Base-by-base conservation (phyloP, 2,888 invertebrate genomes). In the Acanthosepion pharaonis region DNA sequence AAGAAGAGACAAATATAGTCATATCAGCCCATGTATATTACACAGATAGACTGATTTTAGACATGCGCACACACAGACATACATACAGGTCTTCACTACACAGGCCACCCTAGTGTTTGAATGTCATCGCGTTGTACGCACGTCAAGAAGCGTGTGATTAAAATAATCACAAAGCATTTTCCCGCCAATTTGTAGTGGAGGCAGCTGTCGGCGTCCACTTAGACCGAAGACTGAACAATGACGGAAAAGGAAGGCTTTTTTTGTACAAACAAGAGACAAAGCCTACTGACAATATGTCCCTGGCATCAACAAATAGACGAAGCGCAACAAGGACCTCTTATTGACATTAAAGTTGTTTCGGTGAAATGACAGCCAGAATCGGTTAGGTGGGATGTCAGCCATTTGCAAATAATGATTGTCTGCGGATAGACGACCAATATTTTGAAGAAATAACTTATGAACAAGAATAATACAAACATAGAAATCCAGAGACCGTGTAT, bases 91-190 rank as follows among this genome's bases (percentile, higher is more conserved):
- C 5, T 59, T 59, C 59, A 6, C 59, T 59, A 78, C n/a, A 15
- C n/a, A n/a, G 78, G 33, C 33, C 78, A 33, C 78, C 15, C 15
- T n/a, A n/a, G 78, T 33, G 78, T n/a, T n/a, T 78, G 78, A 78
- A n/a, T 78, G 78, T 15, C 78, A 78, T 78, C n/a, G 78, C 33
- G 33, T 18, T 23, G n/a, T 33, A n/a, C 78, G 15, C 78, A n/a
- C n/a, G n/a, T 78, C 78, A 78, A 78, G 78, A 78, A 78, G 78
- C 78, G 78, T 78, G 78, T 78, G 78, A 78, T 78, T 78, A 78
- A 78, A 78, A 78, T 78, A 78, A 78, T 78, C n/a, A 78, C 78
- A 78, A 78, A 78, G 23, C n/a, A 78, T 78, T 78, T 78, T 78
- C 78, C 78, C n/a, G 78, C 9, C 78, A 78, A 78, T 78, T 78